Evolutionary conservation across 2,113 vertebrate species (phyloP).

Genomic region (Romanogobio albipinnatus): DNA sequence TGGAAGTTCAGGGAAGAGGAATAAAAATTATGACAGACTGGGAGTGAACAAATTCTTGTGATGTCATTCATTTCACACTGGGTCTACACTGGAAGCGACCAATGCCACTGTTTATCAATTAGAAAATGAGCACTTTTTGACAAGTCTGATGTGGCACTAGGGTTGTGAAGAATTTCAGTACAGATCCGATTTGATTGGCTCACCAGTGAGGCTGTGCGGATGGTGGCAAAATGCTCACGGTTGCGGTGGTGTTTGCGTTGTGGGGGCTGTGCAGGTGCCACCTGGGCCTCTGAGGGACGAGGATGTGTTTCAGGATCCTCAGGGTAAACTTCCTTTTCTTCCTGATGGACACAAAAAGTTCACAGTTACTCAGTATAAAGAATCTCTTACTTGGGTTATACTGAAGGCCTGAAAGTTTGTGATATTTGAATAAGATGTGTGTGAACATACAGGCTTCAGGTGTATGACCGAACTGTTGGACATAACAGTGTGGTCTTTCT

Average conservation of each 20-base stretch:
- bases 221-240: constrained; percentile 97
- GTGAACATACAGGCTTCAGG: constrained; percentile 87
- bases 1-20: background rate
- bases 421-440: background rate
- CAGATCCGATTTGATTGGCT: constrained; percentile 22
- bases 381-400: background rate
- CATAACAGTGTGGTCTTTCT: constrained; percentile 97
- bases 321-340: constrained; percentile 88
- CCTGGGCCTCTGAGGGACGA: constrained; percentile 84
- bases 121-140: background rate
- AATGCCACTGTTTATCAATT: background rate
- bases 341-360: constrained; percentile 24
- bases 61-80: background rate
- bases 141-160: background rate
- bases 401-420: background rate
- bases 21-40: background rate
- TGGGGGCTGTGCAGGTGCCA: constrained; percentile 85
- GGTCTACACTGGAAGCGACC: background rate
- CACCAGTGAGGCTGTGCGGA: constrained; percentile 96
- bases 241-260: constrained; percentile 90
- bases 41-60: background rate
- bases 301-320: constrained; percentile 85
- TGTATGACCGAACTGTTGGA: constrained; percentile 98
- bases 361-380: background rate
- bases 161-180: background rate